Conservation (phyloP, 1,140 invertebrate genomes). For the Amyelois transitella region DNA sequence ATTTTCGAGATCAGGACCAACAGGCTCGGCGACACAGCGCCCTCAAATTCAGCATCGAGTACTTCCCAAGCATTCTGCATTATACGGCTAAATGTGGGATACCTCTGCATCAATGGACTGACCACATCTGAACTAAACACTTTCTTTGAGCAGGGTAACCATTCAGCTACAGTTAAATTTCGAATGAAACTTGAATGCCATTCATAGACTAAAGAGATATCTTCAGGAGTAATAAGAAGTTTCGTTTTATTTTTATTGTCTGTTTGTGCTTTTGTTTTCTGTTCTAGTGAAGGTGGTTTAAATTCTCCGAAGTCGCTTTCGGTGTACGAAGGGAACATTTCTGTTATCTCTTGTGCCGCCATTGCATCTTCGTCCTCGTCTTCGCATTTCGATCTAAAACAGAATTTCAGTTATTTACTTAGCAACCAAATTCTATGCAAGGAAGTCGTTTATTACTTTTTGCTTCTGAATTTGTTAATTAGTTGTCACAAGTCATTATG, state of each 20-base stretch:
- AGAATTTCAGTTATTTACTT: background rate
- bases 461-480: too few relatives aligned
- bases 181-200: slow-evolving; percentile 78
- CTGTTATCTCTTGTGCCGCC: slow-evolving; percentile 80
- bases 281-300: slow-evolving; percentile 57
- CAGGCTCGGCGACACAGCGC: slow-evolving; percentile 74
- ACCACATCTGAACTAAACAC: slow-evolving; percentile 70
- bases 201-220: slow-evolving; percentile 75
- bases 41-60: slow-evolving; percentile 72
- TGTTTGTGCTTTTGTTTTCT: slow-evolving; percentile 24
- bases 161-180: slow-evolving; percentile 75
- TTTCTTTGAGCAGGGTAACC: slow-evolving; percentile 67
- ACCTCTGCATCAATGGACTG: slow-evolving; percentile 76
- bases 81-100: slow-evolving; percentile 74
- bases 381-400: slow-evolving; percentile 75
- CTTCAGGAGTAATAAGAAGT: slow-evolving; percentile 72
- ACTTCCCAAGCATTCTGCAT: slow-evolving; percentile 65
- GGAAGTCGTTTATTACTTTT: too few relatives aligned
- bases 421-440: too few relatives aligned
- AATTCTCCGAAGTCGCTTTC: slow-evolving; percentile 82
- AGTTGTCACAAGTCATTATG: too few relatives aligned
- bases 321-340: slow-evolving; percentile 85
- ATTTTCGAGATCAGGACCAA: slow-evolving; percentile 62
- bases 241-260: slow-evolving; percentile 27
- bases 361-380: slow-evolving; percentile 84